Conservation (phyloP, 2,797 vertebrate species). For the Anguilla anguilla region DNA sequence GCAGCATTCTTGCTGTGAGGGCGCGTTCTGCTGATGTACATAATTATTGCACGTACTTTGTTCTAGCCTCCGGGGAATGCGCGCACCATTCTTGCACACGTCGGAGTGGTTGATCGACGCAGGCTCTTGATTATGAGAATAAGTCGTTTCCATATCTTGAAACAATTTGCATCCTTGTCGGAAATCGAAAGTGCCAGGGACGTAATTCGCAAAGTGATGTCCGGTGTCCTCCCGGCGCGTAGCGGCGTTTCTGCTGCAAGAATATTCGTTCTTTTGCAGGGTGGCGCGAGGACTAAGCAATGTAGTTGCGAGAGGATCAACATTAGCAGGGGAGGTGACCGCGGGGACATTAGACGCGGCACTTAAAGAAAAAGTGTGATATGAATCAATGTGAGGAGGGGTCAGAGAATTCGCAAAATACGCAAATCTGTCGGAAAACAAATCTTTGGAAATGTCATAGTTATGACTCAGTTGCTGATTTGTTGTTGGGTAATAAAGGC, state of each 20-base stretch:
- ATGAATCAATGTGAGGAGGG: conserved; percentile 11
- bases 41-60: neutral
- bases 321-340: conserved; percentile 4
- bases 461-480: neutral
- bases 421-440: conserved; percentile 1
- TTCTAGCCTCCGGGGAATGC: neutral
- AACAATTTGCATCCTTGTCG: neutral
- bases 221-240: neutral
- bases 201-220: conserved; percentile 5
- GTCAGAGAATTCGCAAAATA: neutral
- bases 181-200: neutral
- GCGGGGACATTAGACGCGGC: neutral
- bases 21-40: neutral
- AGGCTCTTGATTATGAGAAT: neutral
- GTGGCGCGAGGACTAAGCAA: neutral
- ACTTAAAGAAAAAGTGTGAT: neutral
- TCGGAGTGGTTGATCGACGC: neutral
- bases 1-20: neutral
- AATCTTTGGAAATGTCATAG: conserved; percentile 8
- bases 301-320: neutral
- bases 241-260: neutral
- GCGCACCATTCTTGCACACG: neutral
- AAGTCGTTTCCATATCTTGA: conserved; percentile 1
- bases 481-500: conserved; percentile 2
- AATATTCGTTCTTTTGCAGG: conserved; percentile 3